phyloP scores from a whole-genome alignment of 2,113 vertebrate genomes.

The Pachyramphus minor region DNA sequence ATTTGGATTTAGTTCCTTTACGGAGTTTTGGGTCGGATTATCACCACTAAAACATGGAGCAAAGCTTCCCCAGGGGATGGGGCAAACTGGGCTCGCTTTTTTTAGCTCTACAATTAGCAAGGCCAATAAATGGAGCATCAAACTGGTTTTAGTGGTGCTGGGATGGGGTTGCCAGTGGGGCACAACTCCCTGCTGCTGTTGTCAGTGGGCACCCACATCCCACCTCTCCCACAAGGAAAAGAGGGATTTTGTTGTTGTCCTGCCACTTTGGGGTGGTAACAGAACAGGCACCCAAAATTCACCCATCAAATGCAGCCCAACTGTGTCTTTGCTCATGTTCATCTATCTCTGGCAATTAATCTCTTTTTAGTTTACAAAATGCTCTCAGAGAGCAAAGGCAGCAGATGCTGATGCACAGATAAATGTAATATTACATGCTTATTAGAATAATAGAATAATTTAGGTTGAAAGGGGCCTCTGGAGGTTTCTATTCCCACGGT shows the following conservation, averaged over 20 bases:
- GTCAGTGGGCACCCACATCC: rapidly evolving
- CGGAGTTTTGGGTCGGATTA: neutral
- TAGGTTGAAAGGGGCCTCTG: neutral
- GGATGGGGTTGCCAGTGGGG: rapidly evolving
- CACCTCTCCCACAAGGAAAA: neutral
- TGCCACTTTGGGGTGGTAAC: rapidly evolving
- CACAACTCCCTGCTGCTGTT: neutral
- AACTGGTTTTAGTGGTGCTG: neutral
- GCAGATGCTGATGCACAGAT: neutral
- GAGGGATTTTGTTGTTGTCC: neutral
- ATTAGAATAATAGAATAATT: neutral
- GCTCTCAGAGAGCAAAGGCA: neutral
- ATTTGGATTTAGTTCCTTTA: neutral
- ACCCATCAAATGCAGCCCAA: rapidly evolving
- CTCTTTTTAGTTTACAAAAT: neutral
- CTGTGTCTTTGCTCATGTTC: rapidly evolving
- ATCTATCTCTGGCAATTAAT: neutral
- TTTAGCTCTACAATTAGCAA: neutral
- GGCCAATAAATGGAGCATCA: neutral
- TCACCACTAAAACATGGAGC: rapidly evolving
- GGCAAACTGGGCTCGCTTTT: neutral
- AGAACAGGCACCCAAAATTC: neutral
- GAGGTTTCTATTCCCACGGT: neutral
- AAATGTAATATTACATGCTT: neutral
- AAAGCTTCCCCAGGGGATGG: neutral